These are phyloP conservation scores for Pogonocichla stellata DNA, from an alignment of 2,113 vertebrate species.

Conservation along the genomic window DNA sequence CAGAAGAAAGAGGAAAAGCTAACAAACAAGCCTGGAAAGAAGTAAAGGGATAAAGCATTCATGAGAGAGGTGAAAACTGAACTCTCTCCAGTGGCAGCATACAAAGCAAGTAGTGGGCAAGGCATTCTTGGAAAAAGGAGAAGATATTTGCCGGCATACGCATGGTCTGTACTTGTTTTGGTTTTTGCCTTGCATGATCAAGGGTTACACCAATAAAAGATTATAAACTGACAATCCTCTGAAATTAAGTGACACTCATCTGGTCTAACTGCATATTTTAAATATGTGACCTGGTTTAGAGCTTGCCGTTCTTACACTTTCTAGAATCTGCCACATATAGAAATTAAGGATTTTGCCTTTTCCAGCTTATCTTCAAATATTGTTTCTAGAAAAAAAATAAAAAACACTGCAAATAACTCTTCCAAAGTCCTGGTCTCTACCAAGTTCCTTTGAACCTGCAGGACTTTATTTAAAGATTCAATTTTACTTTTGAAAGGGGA, in stretches of 20 bases:
- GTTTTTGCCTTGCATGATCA: not conserved
- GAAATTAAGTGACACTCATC: not conserved
- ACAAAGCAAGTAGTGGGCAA: not conserved
- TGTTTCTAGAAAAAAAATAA: not conserved
- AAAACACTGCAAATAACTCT: not conserved
- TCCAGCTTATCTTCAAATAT: not conserved
- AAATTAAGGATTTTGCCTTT: not conserved
- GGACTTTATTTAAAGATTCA: not conserved
- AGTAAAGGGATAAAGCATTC: not conserved
- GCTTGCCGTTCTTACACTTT: not conserved
- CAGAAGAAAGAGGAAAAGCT: not conserved
- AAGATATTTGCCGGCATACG: not conserved
- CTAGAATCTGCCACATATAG: not conserved
- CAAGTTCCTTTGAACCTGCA: not conserved
- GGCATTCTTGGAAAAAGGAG: not conserved
- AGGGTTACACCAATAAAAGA: not conserved
- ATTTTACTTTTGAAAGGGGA: not conserved
- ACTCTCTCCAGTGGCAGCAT: not conserved
- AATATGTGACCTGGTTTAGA: not conserved
- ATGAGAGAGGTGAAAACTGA: not conserved
- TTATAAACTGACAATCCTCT: not conserved
- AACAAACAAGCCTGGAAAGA: not conserved
- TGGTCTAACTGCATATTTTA: not conserved
- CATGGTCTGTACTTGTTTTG: not conserved
- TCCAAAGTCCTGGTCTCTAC: not conserved